phyloP scores from a whole-genome alignment of 1,140 invertebrate genomes.

The Drosophila mauritiana region DNA sequence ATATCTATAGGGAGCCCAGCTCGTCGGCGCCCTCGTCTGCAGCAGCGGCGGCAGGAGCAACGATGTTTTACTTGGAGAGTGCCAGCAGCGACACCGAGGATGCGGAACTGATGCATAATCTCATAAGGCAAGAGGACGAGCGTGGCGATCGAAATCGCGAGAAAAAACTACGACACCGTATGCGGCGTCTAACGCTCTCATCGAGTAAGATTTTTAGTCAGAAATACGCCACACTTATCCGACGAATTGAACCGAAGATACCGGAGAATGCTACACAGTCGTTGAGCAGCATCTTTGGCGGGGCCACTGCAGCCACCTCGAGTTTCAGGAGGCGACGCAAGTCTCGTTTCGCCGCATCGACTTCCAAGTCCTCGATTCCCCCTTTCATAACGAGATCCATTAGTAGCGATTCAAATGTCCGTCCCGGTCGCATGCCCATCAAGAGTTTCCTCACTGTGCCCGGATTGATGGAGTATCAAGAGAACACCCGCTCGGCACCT shows the following conservation, averaged over 20 bases:
- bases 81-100: constrained; percentile 71
- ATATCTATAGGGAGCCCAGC: constrained; percentile 63
- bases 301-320: constrained; percentile 2
- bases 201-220: constrained; percentile 86
- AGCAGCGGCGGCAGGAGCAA: constrained; percentile 58
- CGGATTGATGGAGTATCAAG: constrained; percentile 51
- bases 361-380: constrained; percentile 23
- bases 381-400: constrained; percentile 85
- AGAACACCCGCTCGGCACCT: constrained; percentile 60
- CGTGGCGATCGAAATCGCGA: constrained; percentile 82
- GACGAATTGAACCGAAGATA: constrained; percentile 69
- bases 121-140: constrained; percentile 87
- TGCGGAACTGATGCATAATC: constrained; percentile 70
- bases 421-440: constrained; percentile 25
- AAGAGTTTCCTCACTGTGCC: constrained; percentile 56
- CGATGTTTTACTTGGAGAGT: constrained; percentile 70
- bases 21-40: constrained; percentile 36
- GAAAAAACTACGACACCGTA: constrained; percentile 85
- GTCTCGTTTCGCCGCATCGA: constrained; percentile 31
- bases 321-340: constrained; percentile 48
- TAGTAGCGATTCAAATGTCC: constrained; percentile 85
- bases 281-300: constrained; percentile 56
- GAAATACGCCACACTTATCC: constrained; percentile 85
- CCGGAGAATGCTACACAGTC: constrained; percentile 72
- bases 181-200: constrained; percentile 86